Percentiles rank a stretch among this genome's conserved stretches.
Conservation (phyloP, 2,888 invertebrate genomes). For the Eupithecia vulgata region DNA sequence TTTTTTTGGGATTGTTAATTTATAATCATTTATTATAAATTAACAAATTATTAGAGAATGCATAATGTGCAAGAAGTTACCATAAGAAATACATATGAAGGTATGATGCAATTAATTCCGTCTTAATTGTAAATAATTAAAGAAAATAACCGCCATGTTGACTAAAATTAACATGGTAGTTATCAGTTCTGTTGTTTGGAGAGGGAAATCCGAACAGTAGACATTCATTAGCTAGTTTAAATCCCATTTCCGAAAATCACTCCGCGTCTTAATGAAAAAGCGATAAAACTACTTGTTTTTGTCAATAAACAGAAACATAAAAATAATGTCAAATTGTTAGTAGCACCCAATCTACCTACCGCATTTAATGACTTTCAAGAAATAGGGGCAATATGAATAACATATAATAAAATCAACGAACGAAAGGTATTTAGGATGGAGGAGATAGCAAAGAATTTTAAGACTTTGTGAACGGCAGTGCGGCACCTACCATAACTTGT, state of each 20-base stretch:
- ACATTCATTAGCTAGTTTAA: conserved; percentile 33
- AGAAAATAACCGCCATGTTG: too few species aligned
- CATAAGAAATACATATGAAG: too few species aligned
- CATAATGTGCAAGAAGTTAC: too few species aligned
- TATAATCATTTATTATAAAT: too few species aligned
- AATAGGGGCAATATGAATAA: conserved; percentile 53
- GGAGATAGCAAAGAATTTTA: not conserved
- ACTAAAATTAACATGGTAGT: too few species aligned
- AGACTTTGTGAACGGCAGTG: not conserved
- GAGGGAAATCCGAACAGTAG: conserved; percentile 11
- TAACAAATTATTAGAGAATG: too few species aligned
- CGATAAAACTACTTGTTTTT: conserved; percentile 44
- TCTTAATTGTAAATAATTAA: too few species aligned
- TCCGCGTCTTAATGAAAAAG: conserved; percentile 41
- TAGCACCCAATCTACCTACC: conserved; percentile 61
- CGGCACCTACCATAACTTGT: not conserved
- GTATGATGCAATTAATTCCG: too few species aligned
- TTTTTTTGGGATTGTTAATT: too few species aligned
- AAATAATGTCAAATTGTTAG: conserved; percentile 66
- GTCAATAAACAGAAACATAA: conserved; percentile 51
- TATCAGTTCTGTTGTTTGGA: not conserved
- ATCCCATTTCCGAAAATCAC: conserved; percentile 38
- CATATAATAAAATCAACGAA: conserved; percentile 41
- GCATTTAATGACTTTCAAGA: conserved; percentile 61
- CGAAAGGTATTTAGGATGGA: conserved; percentile 9